Conservation (phyloP, 2,797 vertebrate species). For the Enteromius paludinosus region DNA sequence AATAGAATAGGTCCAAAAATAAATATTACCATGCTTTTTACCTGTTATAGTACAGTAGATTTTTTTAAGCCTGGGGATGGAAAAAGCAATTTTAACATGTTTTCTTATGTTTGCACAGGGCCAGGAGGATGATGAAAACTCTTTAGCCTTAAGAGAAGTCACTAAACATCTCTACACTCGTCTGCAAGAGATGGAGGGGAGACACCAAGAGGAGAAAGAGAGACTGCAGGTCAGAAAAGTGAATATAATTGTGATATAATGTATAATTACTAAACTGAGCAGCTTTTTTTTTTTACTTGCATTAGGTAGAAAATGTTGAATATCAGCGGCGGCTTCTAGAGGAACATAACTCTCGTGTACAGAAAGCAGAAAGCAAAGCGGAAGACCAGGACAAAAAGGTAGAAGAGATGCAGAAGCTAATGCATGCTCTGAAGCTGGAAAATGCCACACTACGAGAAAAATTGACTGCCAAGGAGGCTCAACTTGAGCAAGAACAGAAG, state of each 20-base stretch:
- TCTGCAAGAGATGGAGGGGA: conserved; percentile 83
- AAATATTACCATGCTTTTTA: background rate
- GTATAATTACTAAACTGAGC: background rate
- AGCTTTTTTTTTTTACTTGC: conserved; percentile 12
- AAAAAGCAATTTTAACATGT: conserved; percentile 18
- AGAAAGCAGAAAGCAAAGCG: conserved; percentile 67
- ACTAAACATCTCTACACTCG: conserved; percentile 76
- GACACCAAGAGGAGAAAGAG: conserved; percentile 79
- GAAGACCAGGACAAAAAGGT: conserved; percentile 71
- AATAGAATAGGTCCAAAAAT: too few species aligned
- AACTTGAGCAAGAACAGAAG: conserved; percentile 72
- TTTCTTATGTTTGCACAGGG: conserved; percentile 58
- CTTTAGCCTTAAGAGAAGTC: conserved; percentile 72
- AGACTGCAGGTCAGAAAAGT: conserved; percentile 79
- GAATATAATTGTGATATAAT: background rate
- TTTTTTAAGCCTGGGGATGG: background rate
- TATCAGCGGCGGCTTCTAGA: conserved; percentile 71
- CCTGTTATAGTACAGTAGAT: background rate
- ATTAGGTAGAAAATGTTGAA: conserved; percentile 70
- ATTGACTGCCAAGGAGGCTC: conserved; percentile 78
- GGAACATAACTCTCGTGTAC: conserved; percentile 71
- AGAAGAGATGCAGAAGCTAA: conserved; percentile 82
- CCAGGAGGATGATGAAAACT: conserved; percentile 72
- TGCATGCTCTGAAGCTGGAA: conserved; percentile 83
- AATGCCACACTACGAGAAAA: conserved; percentile 76